Evolutionary conservation across 2,113 vertebrate genomes (phyloP).

Genomic region (Probosciger aterrimus): DNA sequence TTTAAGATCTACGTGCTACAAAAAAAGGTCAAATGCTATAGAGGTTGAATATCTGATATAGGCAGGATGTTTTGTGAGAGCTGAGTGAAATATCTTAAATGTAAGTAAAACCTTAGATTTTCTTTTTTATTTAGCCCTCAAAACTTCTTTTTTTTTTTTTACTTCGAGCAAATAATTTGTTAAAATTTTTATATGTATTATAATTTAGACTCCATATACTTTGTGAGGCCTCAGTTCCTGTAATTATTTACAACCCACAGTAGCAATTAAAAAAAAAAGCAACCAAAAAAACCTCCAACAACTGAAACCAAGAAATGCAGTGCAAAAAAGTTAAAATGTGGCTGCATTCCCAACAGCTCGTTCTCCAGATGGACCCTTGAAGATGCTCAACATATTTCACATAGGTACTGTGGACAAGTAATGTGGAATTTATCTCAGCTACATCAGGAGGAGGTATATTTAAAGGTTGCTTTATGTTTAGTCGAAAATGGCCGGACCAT

Average conservation of each 20-base stretch:
- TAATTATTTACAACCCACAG: accelerated
- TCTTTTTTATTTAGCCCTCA: neutral
- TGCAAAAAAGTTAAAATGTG: neutral
- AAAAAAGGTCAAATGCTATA: neutral
- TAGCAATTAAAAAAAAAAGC: neutral
- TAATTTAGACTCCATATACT: neutral
- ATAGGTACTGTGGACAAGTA: neutral
- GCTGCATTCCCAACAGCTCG: neutral
- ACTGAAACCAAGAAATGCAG: neutral
- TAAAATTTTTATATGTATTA: accelerated
- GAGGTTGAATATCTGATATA: neutral
- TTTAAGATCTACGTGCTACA: neutral
- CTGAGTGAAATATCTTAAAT: neutral
- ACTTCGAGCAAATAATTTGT: neutral
- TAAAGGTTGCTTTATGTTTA: neutral
- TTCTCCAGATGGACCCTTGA: neutral
- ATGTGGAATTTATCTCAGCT: neutral
- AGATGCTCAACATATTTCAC: neutral
- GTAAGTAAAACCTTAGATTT: neutral
- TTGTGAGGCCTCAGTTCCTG: neutral
- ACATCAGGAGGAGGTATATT: neutral
- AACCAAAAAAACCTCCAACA: neutral
- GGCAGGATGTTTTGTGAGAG: neutral
- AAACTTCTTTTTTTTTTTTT: too few relatives aligned
- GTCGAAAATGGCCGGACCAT: neutral